Percentiles rank a stretch among this genome's conserved stretches.
Evolutionary conservation across 2,113 vertebrate genomes (phyloP).

Genomic region (Clarias gariepinus): DNA sequence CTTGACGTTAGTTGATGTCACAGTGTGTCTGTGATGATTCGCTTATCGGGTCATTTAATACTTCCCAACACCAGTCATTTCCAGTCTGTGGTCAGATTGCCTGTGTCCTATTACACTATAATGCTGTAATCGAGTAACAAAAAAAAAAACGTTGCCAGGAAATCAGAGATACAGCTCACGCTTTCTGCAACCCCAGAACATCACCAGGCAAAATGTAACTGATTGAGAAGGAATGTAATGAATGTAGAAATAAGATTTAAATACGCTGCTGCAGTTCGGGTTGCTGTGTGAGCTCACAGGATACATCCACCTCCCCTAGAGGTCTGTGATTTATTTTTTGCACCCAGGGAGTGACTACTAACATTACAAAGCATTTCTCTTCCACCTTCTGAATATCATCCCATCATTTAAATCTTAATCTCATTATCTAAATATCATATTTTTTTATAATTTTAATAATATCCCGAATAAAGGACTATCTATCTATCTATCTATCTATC

Average conservation of each 20-base stretch:
- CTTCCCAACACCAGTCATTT: conserved; percentile 18
- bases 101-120: conserved; percentile 20
- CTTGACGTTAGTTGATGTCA: neutral
- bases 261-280: neutral
- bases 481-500: too few relatives aligned
- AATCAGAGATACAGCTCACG: conserved; percentile 20
- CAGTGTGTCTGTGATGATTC: neutral
- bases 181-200: conserved; percentile 4
- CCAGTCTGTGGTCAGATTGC: conserved; percentile 13
- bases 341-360: neutral
- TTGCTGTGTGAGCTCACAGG: neutral
- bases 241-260: neutral
- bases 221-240: neutral
- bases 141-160: conserved; percentile 21
- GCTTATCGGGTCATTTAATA: conserved; percentile 2
- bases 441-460: too few relatives aligned
- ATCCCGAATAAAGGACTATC: neutral
- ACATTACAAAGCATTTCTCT: neutral
- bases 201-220: neutral
- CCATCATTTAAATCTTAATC: neutral
- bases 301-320: neutral
- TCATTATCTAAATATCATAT: neutral
- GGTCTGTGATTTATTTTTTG: neutral
- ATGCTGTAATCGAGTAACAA: conserved; percentile 17
- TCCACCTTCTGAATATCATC: neutral